A percentile compares a stretch with the other conserved stretches of the same genome.
Conservation (phyloP, 1,140 invertebrate genomes). For the Tetramorium alpestre region DNA sequence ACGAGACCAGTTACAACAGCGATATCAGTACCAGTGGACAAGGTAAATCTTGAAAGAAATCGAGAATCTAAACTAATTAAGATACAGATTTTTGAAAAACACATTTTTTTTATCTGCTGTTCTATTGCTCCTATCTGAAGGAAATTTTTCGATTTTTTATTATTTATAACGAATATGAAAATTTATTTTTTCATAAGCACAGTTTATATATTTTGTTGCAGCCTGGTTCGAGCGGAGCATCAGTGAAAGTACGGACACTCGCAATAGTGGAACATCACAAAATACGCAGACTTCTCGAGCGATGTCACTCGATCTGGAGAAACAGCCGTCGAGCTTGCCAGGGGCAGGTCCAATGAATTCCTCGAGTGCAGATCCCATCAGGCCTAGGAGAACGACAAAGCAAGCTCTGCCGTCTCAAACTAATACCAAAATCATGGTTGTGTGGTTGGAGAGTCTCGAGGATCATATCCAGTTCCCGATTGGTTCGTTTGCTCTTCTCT, state of each 20-base stretch:
- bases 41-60: constrained; percentile 62
- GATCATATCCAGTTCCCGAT: constrained; percentile 96
- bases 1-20: constrained; percentile 77
- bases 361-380: constrained; percentile 79
- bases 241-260: constrained; percentile 83
- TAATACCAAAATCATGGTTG: constrained; percentile 94
- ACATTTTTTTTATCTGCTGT: not conserved
- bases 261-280: constrained; percentile 71
- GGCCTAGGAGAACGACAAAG: constrained; percentile 84
- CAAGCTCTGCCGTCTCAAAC: constrained; percentile 87
- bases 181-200: not conserved
- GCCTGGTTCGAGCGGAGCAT: constrained; percentile 88
- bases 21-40: constrained; percentile 79
- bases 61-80: not conserved
- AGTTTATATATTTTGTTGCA: constrained; percentile 59
- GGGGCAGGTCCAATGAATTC: constrained; percentile 83
- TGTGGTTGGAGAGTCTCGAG: constrained; percentile 98
- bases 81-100: not conserved
- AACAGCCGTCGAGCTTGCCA: constrained; percentile 86
- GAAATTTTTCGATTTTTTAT: not conserved
- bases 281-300: constrained; percentile 87
- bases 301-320: constrained; percentile 90
- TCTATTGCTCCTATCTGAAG: not conserved
- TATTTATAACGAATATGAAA: not conserved
- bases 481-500: constrained; percentile 85